A percentile compares a stretch with the other conserved stretches of the same genome.
Evolutionary conservation across 2,888 invertebrate species (phyloP).

Genomic region (Eupithecia subfuscata): DNA sequence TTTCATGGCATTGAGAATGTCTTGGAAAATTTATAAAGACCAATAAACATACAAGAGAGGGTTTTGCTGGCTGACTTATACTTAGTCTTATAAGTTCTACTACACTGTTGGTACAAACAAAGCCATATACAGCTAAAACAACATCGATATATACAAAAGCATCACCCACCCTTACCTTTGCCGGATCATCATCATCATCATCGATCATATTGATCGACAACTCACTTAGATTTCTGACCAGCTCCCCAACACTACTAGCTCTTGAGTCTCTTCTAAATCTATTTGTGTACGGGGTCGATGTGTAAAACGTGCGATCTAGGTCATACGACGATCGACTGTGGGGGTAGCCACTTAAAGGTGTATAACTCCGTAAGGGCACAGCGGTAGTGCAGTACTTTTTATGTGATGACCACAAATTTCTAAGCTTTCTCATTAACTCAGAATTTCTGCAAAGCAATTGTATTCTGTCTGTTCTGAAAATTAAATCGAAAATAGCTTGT

Average conservation of each 20-base stretch:
- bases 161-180: constrained; percentile 65
- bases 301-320: constrained; percentile 76
- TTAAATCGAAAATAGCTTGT: constrained; percentile 56
- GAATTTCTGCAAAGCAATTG: constrained; percentile 85
- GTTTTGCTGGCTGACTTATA: not conserved
- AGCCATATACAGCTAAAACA: constrained; percentile 9
- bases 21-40: not conserved
- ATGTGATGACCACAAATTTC: constrained; percentile 85
- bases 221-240: constrained; percentile 71
- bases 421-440: constrained; percentile 85
- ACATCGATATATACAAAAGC: constrained; percentile 27
- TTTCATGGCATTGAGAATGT: not conserved
- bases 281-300: constrained; percentile 73
- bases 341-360: constrained; percentile 77
- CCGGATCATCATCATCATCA: constrained; percentile 75
- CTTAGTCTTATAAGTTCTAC: not conserved
- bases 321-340: constrained; percentile 75
- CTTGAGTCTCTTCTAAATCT: constrained; percentile 65
- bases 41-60: not conserved
- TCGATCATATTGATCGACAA: constrained; percentile 72
- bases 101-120: constrained; percentile 2
- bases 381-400: constrained; percentile 83
- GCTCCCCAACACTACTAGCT: constrained; percentile 61
- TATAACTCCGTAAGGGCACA: constrained; percentile 69
- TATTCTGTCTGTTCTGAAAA: constrained; percentile 84